These are phyloP conservation scores for Torymus aiolomorphi DNA, from an alignment of 2,888 invertebrate genomes.

Conservation along the genomic window DNA sequence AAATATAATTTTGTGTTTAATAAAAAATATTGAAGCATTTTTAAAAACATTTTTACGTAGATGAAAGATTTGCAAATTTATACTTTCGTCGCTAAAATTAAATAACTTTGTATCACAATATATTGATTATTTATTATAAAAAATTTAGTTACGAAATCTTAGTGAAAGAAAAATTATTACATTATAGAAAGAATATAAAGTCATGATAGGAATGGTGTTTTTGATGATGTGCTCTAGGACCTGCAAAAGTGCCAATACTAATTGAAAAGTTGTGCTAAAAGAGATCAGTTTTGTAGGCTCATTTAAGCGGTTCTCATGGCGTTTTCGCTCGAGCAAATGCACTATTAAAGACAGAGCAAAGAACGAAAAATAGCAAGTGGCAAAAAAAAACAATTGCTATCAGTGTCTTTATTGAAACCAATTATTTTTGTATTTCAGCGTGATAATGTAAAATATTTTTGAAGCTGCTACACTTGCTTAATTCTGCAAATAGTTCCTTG, in stretches of 20 bases:
- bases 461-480: slow-evolving; percentile 37
- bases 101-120: slow-evolving; percentile 26
- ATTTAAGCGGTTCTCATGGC: not conserved
- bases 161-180: slow-evolving; percentile 10
- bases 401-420: slow-evolving; percentile 33
- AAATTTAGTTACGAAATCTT: slow-evolving; percentile 6
- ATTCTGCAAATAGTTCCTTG: slow-evolving; percentile 46
- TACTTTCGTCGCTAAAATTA: not conserved
- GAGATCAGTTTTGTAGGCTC: slow-evolving; percentile 5
- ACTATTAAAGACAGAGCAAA: slow-evolving; percentile 11
- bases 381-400: slow-evolving; percentile 31
- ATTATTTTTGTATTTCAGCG: slow-evolving; percentile 53
- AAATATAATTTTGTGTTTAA: slow-evolving; percentile 23
- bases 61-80: too few species aligned
- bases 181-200: slow-evolving; percentile 15
- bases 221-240: slow-evolving; percentile 28
- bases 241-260: slow-evolving; percentile 51
- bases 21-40: not conserved
- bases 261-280: slow-evolving; percentile 49
- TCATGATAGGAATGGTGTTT: slow-evolving; percentile 20
- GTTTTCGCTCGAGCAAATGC: not conserved
- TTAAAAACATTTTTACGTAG: not conserved
- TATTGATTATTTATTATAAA: slow-evolving; percentile 26
- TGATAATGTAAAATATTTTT: slow-evolving; percentile 41
- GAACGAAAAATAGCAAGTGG: slow-evolving; percentile 17